Conservation (phyloP, 2,113 vertebrate genomes). For the Pituophis catenifer region DNA sequence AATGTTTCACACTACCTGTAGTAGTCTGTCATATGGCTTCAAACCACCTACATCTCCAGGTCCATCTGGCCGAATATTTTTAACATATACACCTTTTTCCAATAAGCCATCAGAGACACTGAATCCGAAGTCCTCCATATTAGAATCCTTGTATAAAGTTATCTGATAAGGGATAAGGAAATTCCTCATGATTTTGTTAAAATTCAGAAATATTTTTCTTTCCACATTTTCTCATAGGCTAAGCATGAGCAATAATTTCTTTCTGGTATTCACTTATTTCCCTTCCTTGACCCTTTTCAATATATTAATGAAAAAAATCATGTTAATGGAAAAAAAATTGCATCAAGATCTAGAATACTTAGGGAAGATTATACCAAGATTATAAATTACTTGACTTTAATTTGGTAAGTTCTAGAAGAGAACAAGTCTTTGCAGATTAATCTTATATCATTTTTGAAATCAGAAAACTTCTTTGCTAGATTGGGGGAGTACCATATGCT, state of each 20-base stretch:
- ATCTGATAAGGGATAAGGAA: constrained; percentile 68
- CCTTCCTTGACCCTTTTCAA: background rate
- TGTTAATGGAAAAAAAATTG: background rate
- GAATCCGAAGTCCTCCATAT: constrained; percentile 96
- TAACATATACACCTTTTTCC: constrained; percentile 95
- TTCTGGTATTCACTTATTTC: background rate
- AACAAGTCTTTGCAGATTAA: background rate
- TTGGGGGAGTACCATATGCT: background rate
- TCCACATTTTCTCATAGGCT: background rate
- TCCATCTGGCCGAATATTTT: constrained; percentile 87
- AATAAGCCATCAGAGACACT: constrained; percentile 93
- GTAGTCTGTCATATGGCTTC: constrained; percentile 86
- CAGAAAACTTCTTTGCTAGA: background rate
- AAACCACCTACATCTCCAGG: constrained; percentile 88
- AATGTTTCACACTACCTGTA: constrained; percentile 78
- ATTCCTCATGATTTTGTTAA: background rate
- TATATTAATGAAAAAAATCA: background rate
- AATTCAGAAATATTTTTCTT: background rate
- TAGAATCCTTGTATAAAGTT: constrained; percentile 87
- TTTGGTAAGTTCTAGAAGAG: background rate
- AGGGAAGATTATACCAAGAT: background rate
- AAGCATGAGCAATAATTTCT: background rate
- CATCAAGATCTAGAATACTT: background rate
- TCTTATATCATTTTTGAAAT: background rate
- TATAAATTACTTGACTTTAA: background rate